Evolutionary conservation across 2,888 invertebrate species (phyloP), one percentile per base, ranked within the genome.

Genomic region (Stegana nigrithorax): DNA sequence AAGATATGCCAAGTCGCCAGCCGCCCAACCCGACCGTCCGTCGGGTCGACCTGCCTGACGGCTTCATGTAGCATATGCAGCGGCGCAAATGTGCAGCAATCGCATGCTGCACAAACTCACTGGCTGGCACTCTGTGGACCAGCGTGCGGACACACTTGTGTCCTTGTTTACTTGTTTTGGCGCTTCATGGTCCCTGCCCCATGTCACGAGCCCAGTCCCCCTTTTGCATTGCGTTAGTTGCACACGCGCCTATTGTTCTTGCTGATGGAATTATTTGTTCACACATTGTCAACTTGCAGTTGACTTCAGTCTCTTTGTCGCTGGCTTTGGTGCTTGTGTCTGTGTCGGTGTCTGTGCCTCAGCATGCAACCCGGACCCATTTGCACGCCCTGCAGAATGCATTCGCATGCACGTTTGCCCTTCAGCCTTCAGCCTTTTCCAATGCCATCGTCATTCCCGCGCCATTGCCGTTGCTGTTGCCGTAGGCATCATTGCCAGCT

Each of bases 201-300:
- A 19, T 47, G 17, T n/a, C n/a, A n/a, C n/a, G n/a, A n/a, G n/a
- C 32, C 14, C 45, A 25, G 60, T 39, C 74, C 75, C 75, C 73
- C 77, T 73, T 39, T 2, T 4, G 14, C 14, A 39, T 2, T 14
- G 4, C 39, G 39, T 39, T 3, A 23, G 36, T 21, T 7, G 12
- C 75, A 72, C 75, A 71, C 77, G 75, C 74, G 77, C 73, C 81
- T 75, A 78, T 81, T 81, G 81, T 82, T 73, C 71, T 70, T 72
- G 82, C 70, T 82, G 81, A 82, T 82, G 81, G 82, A 81, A 82
- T 82, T 81, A 82, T 82, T 82, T 82, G 82, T 82, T 81, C 81
- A 72, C 81, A 82, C 82, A 81, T 81, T 78, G 76, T 76, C 76
- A 76, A 73, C 73, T 75, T 77, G 73, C 72, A 65, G 23, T 12